Percentiles rank a stretch among this genome's conserved stretches.
phyloP scores from a whole-genome alignment of 37 sponge, comb jelly and placozoan species.

The Geodia barretti region DNA sequence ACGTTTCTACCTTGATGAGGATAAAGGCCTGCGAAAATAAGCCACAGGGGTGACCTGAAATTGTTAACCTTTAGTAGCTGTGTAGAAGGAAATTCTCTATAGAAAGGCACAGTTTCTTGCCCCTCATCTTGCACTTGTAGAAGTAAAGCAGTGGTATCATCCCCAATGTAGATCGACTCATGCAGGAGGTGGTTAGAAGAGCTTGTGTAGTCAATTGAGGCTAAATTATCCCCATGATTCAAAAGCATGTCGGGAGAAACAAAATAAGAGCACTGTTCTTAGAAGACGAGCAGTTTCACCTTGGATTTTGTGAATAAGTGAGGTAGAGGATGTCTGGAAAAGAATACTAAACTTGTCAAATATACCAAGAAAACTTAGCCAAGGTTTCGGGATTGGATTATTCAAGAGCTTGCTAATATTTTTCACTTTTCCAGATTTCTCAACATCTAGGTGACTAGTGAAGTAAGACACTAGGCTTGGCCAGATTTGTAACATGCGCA shows the following conservation, averaged over 20 bases:
- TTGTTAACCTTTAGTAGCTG: conserved; percentile 28
- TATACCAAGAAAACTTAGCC: conserved; percentile 14
- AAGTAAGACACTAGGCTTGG: conserved; percentile 30
- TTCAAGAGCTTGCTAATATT: conserved; percentile 15
- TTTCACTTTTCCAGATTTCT: conserved; percentile 34
- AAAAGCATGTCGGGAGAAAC: conserved; percentile 10
- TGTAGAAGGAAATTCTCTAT: conserved; percentile 17
- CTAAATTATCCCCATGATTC: background rate
- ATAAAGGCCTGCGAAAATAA: conserved; percentile 18
- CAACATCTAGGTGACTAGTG: conserved; percentile 43
- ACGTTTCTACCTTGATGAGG: background rate
- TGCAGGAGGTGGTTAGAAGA: conserved; percentile 3
- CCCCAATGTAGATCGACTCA: conserved; percentile 8
- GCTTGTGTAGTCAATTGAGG: background rate
- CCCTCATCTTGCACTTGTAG: conserved; percentile 19
- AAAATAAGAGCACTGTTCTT: conserved; percentile 31
- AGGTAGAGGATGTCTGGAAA: conserved; percentile 28
- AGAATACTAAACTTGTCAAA: conserved; percentile 21
- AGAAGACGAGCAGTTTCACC: conserved; percentile 36
- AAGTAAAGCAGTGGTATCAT: conserved; percentile 7
- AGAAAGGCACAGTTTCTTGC: conserved; percentile 20
- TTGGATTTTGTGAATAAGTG: conserved; percentile 29
- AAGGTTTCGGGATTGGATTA: conserved; percentile 17
- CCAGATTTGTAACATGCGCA: conserved; percentile 42
- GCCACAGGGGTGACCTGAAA: conserved; percentile 15